Percentiles rank a stretch among this genome's conserved stretches.
Conservation (phyloP, 1,140 invertebrate species). For the Drosophila chauvacae region DNA sequence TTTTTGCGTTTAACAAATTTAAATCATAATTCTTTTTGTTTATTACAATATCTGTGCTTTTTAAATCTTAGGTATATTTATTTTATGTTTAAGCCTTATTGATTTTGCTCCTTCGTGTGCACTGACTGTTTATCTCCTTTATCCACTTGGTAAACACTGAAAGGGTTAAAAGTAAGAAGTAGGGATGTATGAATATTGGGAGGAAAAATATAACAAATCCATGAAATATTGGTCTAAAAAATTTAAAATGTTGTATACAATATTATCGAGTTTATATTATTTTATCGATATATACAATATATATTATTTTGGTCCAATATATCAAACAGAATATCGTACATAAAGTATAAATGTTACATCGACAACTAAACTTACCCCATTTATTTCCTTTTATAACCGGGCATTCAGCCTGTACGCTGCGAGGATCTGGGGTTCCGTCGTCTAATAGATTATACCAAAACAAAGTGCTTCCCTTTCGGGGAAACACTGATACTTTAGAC, state of each 20-base stretch:
- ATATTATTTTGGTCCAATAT: too few relatives aligned
- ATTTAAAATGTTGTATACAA: too few relatives aligned
- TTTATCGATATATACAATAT: too few relatives aligned
- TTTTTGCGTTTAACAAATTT: not conserved
- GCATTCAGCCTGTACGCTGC: slow-evolving; percentile 97
- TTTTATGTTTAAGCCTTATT: not conserved
- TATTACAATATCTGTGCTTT: not conserved
- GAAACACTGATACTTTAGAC: slow-evolving; percentile 92
- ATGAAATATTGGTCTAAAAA: too few relatives aligned
- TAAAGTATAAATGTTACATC: too few relatives aligned
- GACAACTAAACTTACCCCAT: slow-evolving; percentile 88
- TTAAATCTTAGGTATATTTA: not conserved
- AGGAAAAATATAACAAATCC: not conserved
- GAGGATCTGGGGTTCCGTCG: slow-evolving; percentile 94
- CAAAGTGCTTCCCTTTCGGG: slow-evolving; percentile 94
- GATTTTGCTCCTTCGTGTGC: not conserved
- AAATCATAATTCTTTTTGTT: not conserved
- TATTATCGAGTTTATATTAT: too few relatives aligned
- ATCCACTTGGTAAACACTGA: slow-evolving; percentile 50
- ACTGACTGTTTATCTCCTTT: not conserved
- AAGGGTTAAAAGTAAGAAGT: not conserved
- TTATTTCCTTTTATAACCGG: slow-evolving; percentile 97
- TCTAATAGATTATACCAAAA: slow-evolving; percentile 97
- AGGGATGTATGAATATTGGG: not conserved
- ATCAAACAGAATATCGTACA: too few relatives aligned